These are phyloP conservation scores for Gephyroberyx darwinii DNA, from an alignment of 2,797 vertebrate genomes.

Conservation along the genomic window DNA sequence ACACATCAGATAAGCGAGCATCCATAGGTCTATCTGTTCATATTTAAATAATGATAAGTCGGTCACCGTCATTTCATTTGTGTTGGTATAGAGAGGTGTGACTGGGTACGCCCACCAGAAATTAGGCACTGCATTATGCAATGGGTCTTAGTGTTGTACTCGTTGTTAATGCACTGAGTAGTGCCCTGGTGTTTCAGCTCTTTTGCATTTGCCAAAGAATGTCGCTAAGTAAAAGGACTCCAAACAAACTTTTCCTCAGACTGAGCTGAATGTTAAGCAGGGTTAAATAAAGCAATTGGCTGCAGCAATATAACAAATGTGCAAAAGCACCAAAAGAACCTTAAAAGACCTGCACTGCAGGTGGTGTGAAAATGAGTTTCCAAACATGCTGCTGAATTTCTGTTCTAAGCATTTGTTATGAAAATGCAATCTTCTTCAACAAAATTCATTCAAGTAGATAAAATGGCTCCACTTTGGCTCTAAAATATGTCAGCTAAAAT, in stretches of 20 bases:
- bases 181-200: slow-evolving; percentile 24
- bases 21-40: background rate
- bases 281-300: slow-evolving; percentile 44
- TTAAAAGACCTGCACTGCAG: background rate
- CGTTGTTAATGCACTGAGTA: slow-evolving; percentile 55
- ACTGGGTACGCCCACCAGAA: slow-evolving; percentile 27
- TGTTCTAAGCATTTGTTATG: background rate
- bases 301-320: slow-evolving; percentile 31
- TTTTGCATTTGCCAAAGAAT: slow-evolving; percentile 62
- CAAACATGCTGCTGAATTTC: background rate
- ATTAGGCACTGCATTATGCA: slow-evolving; percentile 44
- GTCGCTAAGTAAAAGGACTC: slow-evolving; percentile 66
- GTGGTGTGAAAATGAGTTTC: background rate
- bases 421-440: slow-evolving; percentile 1
- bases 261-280: slow-evolving; percentile 73
- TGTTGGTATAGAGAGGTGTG: slow-evolving; percentile 12
- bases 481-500: slow-evolving; percentile 20
- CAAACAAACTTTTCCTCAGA: slow-evolving; percentile 53
- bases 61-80: background rate
- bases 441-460: slow-evolving; percentile 13
- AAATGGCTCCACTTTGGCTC: background rate
- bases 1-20: background rate
- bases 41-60: background rate
- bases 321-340: background rate
- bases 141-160: slow-evolving; percentile 17